phyloP scores from a whole-genome alignment of 2,113 vertebrate genomes.

The Hiodon tergisus region DNA sequence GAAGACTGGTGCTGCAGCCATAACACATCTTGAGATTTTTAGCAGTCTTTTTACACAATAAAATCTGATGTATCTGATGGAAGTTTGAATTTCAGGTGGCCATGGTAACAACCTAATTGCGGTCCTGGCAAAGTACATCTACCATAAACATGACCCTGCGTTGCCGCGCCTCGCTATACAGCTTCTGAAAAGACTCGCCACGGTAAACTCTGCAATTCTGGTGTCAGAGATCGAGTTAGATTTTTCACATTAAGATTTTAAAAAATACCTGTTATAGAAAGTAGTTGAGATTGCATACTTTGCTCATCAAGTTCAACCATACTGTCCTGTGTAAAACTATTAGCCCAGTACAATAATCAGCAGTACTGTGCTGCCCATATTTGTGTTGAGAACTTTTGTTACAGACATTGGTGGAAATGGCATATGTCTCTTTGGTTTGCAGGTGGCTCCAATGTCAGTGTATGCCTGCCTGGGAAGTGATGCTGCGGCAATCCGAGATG shows the following conservation, averaged over 20 bases:
- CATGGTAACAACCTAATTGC: conserved; percentile 94
- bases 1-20: too few species aligned
- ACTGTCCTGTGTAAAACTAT: neutral
- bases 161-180: conserved; percentile 93
- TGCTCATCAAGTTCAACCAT: too few species aligned
- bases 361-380: neutral
- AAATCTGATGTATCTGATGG: neutral
- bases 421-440: neutral
- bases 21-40: too few species aligned
- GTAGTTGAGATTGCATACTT: too few species aligned
- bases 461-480: conserved; percentile 92
- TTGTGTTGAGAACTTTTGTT: neutral
- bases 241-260: neutral
- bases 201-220: conserved; percentile 55
- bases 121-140: conserved; percentile 94
- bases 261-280: too few species aligned
- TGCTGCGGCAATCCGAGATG: conserved; percentile 86
- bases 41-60: too few species aligned
- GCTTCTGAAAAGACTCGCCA: conserved; percentile 88
- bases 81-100: conserved; percentile 60
- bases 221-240: neutral
- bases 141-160: conserved; percentile 92
- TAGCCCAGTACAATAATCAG: neutral
- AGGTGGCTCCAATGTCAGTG: conserved; percentile 98
- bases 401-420: neutral